Conservation (phyloP, 2,888 invertebrate genomes). For the Maniola hyperantus region DNA sequence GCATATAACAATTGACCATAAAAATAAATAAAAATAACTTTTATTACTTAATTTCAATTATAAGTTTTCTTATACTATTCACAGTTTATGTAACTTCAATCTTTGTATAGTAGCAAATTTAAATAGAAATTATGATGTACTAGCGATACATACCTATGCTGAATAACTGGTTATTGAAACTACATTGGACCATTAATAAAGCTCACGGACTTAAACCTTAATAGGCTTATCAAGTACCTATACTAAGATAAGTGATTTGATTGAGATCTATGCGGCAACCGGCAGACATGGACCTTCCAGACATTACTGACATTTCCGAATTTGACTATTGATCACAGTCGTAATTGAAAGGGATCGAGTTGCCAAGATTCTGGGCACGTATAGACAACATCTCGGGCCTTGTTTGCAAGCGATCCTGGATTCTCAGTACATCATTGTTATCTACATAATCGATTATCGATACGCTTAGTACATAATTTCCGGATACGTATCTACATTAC, state of each 20-base stretch:
- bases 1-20: too few species aligned
- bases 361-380: slow-evolving; percentile 68
- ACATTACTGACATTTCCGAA: slow-evolving; percentile 48
- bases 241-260: slow-evolving; percentile 29
- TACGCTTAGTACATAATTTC: slow-evolving; percentile 27
- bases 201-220: not conserved
- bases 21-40: too few species aligned
- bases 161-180: not conserved
- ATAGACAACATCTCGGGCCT: slow-evolving; percentile 53
- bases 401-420: slow-evolving; percentile 49
- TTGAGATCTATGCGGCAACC: slow-evolving; percentile 20
- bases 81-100: too few species aligned
- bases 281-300: slow-evolving; percentile 35
- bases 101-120: too few species aligned
- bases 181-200: not conserved
- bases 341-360: slow-evolving; percentile 62
- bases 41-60: too few species aligned
- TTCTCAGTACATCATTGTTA: slow-evolving; percentile 57
- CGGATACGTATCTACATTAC: not conserved
- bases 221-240: not conserved
- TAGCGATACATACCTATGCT: too few species aligned
- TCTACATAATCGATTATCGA: slow-evolving; percentile 63
- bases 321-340: slow-evolving; percentile 64
- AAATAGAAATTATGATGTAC: too few species aligned
- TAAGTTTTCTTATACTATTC: too few species aligned